A percentile compares a stretch with the other conserved stretches of the same genome.
These are phyloP conservation scores for Apodemia hepburni DNA, from an alignment of 2,888 invertebrate species.

Conservation along the genomic window DNA sequence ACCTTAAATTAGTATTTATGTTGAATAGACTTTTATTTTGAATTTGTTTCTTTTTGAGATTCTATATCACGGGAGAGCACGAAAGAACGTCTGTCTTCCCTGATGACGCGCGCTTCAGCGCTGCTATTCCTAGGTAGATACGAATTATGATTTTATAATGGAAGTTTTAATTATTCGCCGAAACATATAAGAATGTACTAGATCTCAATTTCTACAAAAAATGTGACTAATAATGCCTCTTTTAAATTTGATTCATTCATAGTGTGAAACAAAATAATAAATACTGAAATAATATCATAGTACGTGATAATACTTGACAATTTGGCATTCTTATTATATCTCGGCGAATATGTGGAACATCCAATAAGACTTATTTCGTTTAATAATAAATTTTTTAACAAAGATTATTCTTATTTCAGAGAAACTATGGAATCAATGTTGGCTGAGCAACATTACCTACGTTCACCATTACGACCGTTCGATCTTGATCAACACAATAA, in stretches of 20 bases:
- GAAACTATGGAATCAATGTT: conserved; percentile 95
- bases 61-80: conserved; percentile 79
- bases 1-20: conserved; percentile 7
- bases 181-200: background rate
- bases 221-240: no score
- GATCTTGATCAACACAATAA: conserved; percentile 86
- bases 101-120: conserved; percentile 75
- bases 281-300: background rate
- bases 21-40: conserved; percentile 53
- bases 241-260: background rate
- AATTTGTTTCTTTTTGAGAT: conserved; percentile 76
- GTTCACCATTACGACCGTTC: conserved; percentile 88
- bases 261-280: no score
- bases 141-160: conserved; percentile 33
- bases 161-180: background rate
- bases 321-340: background rate
- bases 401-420: conserved; percentile 72
- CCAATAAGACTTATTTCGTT: conserved; percentile 18
- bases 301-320: background rate
- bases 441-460: conserved; percentile 90
- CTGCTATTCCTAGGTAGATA: conserved; percentile 75
- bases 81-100: conserved; percentile 74
- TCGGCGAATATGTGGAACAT: background rate
- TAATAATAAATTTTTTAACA: conserved; percentile 31
- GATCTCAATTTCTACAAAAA: background rate